Conservation (phyloP, 2,797 vertebrate genomes). For the Betta splendens region DNA sequence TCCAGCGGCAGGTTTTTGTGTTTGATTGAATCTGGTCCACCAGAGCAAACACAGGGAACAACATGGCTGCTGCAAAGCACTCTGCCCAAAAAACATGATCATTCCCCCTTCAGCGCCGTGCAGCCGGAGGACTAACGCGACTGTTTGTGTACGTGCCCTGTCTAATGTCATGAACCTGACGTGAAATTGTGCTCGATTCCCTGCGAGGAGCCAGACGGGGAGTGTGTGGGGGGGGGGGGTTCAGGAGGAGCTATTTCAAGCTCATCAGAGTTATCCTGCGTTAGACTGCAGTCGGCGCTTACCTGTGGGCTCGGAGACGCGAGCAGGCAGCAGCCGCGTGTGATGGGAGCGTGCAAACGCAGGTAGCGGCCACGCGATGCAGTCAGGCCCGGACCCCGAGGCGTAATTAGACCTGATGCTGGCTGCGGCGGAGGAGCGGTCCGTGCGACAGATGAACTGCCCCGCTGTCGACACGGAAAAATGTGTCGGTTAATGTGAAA, state of each 20-base stretch:
- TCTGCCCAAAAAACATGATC: conserved; percentile 1
- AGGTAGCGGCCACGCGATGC: conserved; percentile 41
- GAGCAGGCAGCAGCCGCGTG: conserved; percentile 28
- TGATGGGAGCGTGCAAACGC: conserved; percentile 37
- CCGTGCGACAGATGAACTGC: conserved; percentile 33
- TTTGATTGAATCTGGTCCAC: conserved; percentile 44
- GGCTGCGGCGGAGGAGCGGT: conserved; percentile 22
- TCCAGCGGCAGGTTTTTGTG: conserved; percentile 27
- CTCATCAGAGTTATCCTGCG: conserved; percentile 60
- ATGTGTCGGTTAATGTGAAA: conserved; percentile 22
- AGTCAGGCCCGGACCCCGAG: conserved; percentile 37
- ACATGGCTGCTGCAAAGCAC: conserved; percentile 21
- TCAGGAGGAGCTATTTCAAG: conserved; percentile 64
- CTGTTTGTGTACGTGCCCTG: conserved; percentile 18
- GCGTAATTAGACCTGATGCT: conserved; percentile 43
- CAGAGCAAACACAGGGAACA: conserved; percentile 36
- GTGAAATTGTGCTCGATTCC: conserved; percentile 51
- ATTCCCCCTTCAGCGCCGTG: conserved; percentile 27
- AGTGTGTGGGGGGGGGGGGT: conserved; percentile 36
- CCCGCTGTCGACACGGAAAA: conserved; percentile 27
- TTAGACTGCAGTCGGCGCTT: conserved; percentile 49
- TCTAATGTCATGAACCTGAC: conserved; percentile 50
- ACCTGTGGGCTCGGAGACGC: conserved; percentile 56
- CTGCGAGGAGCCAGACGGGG: conserved; percentile 9
- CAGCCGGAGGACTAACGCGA: conserved; percentile 42